A percentile compares a stretch with the other conserved stretches of the same genome.
phyloP scores from a whole-genome alignment of 2,888 invertebrate species.

The Serripes groenlandicus region DNA sequence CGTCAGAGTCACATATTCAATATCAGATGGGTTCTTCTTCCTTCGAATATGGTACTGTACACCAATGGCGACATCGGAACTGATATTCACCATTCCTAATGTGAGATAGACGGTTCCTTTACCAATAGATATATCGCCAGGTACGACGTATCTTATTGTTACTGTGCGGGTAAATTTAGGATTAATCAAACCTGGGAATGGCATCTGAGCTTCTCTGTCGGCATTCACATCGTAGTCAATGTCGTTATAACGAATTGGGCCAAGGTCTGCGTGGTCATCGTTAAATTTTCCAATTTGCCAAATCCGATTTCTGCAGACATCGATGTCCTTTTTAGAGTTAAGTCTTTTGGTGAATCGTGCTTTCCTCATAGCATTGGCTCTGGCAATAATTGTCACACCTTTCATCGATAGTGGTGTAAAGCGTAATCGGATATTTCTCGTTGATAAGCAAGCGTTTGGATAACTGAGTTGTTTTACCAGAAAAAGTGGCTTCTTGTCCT shows the following conservation, averaged over 20 bases:
- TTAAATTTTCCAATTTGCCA: conserved; percentile 58
- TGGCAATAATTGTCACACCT: conserved; percentile 29
- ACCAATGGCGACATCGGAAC: conserved; percentile 16
- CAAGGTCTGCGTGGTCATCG: conserved; percentile 32
- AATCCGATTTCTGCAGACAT: conserved; percentile 25
- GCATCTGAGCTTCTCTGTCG: neutral
- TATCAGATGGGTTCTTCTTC: conserved; percentile 26
- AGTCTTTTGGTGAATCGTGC: neutral
- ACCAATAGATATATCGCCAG: conserved; percentile 18
- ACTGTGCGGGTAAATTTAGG: conserved; percentile 6
- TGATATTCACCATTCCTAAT: conserved; percentile 41
- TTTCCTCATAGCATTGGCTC: neutral
- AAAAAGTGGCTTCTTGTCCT: too few relatives aligned
- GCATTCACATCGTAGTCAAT: conserved; percentile 34
- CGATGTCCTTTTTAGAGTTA: neutral
- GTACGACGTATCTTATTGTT: conserved; percentile 29
- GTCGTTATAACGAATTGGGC: neutral
- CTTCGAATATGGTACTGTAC: conserved; percentile 32
- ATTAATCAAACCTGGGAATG: conserved; percentile 27
- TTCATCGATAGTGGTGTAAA: conserved; percentile 31
- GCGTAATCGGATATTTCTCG: conserved; percentile 33
- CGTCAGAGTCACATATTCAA: conserved; percentile 33
- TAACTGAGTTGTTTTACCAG: conserved; percentile 49
- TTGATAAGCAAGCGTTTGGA: conserved; percentile 37
- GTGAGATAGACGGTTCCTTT: conserved; percentile 32